phyloP scores from a whole-genome alignment of 2,888 invertebrate genomes.

The Lomographa bimaculata region DNA sequence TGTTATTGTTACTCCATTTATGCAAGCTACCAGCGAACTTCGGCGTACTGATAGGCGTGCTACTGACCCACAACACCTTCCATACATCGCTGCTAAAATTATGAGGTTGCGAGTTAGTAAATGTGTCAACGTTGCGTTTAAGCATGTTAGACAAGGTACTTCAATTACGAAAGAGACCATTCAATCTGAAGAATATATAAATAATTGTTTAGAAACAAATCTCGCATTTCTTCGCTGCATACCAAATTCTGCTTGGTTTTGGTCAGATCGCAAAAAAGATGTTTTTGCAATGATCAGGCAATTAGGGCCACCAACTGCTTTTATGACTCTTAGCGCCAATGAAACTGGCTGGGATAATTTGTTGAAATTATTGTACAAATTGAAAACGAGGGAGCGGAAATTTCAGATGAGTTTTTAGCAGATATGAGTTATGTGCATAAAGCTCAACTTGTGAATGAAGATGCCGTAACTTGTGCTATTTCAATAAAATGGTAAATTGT shows the following conservation, averaged over 20 bases:
- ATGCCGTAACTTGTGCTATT: constrained; percentile 47
- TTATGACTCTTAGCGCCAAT: constrained; percentile 57
- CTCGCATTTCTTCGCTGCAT: constrained; percentile 49
- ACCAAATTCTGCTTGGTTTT: constrained; percentile 54
- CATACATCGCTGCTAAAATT: constrained; percentile 32
- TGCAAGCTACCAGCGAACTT: constrained; percentile 39
- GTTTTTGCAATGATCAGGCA: constrained; percentile 60
- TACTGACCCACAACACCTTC: constrained; percentile 41
- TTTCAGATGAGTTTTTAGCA: constrained; percentile 31
- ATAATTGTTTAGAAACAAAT: constrained; percentile 45
- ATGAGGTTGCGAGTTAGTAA: constrained; percentile 33
- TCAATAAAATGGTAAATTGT: constrained; percentile 50
- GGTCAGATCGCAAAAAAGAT: constrained; percentile 52
- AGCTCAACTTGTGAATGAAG: constrained; percentile 40
- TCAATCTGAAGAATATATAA: constrained; percentile 42
- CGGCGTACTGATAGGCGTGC: constrained; percentile 46
- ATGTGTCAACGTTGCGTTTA: constrained; percentile 31
- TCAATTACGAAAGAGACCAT: constrained; percentile 42
- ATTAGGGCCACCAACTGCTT: constrained; percentile 51
- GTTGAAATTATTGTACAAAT: constrained; percentile 46
- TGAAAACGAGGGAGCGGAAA: constrained; percentile 36
- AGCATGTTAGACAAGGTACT: constrained; percentile 39
- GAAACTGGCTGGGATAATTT: constrained; percentile 50
- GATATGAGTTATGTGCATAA: constrained; percentile 33
- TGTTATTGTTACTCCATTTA: constrained; percentile 35